Evolutionary conservation across 2,113 vertebrate genomes (phyloP).

Genomic region (Leptosomus discolor): DNA sequence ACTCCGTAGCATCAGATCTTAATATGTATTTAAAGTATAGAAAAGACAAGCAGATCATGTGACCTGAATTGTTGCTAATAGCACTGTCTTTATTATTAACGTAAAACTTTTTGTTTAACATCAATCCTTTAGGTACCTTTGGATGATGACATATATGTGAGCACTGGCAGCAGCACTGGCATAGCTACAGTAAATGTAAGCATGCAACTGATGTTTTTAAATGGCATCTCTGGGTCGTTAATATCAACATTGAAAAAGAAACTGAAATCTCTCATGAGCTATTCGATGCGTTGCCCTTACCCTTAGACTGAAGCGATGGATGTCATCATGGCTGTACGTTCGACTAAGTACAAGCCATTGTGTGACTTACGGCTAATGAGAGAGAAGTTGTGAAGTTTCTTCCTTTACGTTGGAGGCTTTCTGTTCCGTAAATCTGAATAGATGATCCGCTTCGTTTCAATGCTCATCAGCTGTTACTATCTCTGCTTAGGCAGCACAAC

Average conservation of each 20-base stretch:
- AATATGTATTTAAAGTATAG: not conserved
- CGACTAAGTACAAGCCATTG: not conserved
- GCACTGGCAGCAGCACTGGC: slow-evolving; percentile 79
- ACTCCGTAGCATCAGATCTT: not conserved
- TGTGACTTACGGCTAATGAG: not conserved
- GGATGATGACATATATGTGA: slow-evolving; percentile 75
- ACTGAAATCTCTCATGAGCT: not conserved
- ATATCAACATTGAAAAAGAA: not conserved
- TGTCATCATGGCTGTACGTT: not conserved
- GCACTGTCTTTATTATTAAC: not conserved
- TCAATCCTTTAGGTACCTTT: slow-evolving; percentile 61
- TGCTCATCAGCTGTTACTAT: not conserved
- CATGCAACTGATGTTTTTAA: not conserved
- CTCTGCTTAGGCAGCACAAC: not conserved
- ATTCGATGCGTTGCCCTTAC: not conserved
- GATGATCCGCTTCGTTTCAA: not conserved
- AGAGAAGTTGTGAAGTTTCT: not conserved
- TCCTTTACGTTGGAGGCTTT: not conserved
- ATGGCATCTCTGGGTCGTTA: not conserved
- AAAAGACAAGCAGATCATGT: not conserved
- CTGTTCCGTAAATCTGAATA: not conserved
- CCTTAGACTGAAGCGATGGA: not conserved
- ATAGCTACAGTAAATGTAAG: slow-evolving; percentile 87
- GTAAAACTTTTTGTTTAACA: not conserved
- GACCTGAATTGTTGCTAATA: not conserved